Base-by-base conservation (phyloP, 1,140 invertebrate genomes). In the Heterodera carotae region DNA sequence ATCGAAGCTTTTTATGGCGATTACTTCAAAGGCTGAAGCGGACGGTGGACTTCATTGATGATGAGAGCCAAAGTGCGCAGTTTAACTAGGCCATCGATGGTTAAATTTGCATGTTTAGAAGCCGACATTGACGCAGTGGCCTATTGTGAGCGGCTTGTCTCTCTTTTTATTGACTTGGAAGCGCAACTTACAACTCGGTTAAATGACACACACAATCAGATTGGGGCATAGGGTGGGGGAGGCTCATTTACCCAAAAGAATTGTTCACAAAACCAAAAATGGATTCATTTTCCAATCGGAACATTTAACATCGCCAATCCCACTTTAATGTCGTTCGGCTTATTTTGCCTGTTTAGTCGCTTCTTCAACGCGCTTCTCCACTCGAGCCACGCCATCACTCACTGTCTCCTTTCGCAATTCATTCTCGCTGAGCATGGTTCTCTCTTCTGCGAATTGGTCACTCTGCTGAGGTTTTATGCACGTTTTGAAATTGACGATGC, bases 401-500 rank as follows among this genome's bases (percentile, higher is more conserved):
- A 93, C 62, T 96, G 94, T 87, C 91, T 93, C 80, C 88, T 98
- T 60, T 93, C 94, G 1, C 59, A 80, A 18, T 74, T 87, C 25
- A 83, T 87, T 59, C 36, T 43, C 31, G 77, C 76, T n/a, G 89
- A 91, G 10, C 95, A 98, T 86, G 96, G 96, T 56, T 93, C 93
- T 86, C 90, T 99, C 0, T 99, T 98, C 88, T 88, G 83, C 60
- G 78, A 87, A 92, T 89, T 99, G 4, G 88, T 99, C 81, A 93
- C 97, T 79, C 96, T 96, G 92, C 89, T 99, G 15, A 95, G 95
- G 88, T 97, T 98, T 85, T 99, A 99, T 89, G 92, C 94, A 0
- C 91, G 93, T 77, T 99, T 99, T 90, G 97, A 99, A 89, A 98
- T 99, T 76, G 96, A 94, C 88, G 96, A 99, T 87, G 92, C 94